These are phyloP conservation scores for Mylabris sibirica DNA, from an alignment of 2,888 invertebrate genomes.

Conservation along the genomic window DNA sequence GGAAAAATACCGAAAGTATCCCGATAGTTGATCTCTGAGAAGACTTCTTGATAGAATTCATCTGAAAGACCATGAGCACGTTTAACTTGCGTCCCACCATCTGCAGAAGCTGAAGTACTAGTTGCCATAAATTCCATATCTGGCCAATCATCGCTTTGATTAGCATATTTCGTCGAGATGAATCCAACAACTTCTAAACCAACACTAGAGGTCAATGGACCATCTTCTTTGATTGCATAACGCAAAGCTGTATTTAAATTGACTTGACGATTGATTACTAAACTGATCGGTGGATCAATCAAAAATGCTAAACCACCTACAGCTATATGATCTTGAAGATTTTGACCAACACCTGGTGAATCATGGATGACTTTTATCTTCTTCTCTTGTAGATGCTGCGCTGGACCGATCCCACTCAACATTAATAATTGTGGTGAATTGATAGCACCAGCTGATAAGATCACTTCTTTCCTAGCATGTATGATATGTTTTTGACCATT, in stretches of 20 bases:
- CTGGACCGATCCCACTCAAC: constrained; percentile 66
- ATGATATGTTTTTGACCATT: constrained; percentile 65
- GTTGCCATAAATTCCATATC: constrained; percentile 92
- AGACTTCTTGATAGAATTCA: constrained; percentile 81
- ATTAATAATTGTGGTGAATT: constrained; percentile 88
- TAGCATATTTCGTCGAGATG: constrained; percentile 88
- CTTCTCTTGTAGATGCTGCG: constrained; percentile 49
- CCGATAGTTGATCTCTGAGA: constrained; percentile 65
- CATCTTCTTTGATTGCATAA: constrained; percentile 86
- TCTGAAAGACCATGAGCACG: constrained; percentile 83
- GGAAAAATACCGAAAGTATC: constrained; percentile 86
- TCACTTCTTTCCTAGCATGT: constrained; percentile 83
- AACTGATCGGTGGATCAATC: constrained; percentile 80
- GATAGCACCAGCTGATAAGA: constrained; percentile 85
- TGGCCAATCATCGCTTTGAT: constrained; percentile 87
- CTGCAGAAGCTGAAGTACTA: constrained; percentile 81
- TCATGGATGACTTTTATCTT: constrained; percentile 72
- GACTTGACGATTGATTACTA: constrained; percentile 82
- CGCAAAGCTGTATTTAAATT: constrained; percentile 83
- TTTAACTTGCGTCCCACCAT: constrained; percentile 81
- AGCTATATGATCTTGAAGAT: constrained; percentile 72
- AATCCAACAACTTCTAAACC: constrained; percentile 87
- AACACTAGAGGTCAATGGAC: constrained; percentile 85
- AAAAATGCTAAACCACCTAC: constrained; percentile 83
- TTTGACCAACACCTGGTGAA: constrained; percentile 68